Percentiles rank a stretch among this genome's conserved stretches.
These are phyloP conservation scores for Trichacis sp. DNA, from an alignment of 2,888 invertebrate genomes.

Conservation along the genomic window DNA sequence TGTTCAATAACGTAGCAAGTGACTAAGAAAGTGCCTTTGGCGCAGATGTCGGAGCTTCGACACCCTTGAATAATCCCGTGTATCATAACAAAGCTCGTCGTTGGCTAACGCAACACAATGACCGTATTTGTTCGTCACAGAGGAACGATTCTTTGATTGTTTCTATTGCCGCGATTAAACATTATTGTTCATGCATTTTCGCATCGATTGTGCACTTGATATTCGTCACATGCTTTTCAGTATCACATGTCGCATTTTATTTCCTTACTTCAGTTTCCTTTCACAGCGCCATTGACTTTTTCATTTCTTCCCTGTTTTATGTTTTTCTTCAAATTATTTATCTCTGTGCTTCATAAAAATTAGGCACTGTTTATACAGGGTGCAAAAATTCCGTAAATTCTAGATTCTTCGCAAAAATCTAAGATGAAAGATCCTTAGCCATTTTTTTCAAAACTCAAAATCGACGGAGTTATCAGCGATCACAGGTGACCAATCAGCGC, in stretches of 20 bases:
- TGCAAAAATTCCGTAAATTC: too few relatives aligned
- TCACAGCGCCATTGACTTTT: background rate
- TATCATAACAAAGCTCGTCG: conserved; percentile 8
- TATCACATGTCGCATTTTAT: conserved; percentile 5
- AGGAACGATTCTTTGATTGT: conserved; percentile 34
- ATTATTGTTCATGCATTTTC: conserved; percentile 27
- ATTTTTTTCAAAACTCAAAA: too few relatives aligned
- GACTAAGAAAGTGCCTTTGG: background rate
- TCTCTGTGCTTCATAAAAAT: too few relatives aligned
- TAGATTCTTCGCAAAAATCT: too few relatives aligned
- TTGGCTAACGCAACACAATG: conserved; percentile 37
- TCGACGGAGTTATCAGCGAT: too few relatives aligned
- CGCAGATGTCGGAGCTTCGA: conserved; percentile 6
- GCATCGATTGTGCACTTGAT: conserved; percentile 9
- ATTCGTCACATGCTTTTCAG: conserved; percentile 2
- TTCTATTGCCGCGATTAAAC: conserved; percentile 14
- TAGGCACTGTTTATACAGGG: too few relatives aligned
- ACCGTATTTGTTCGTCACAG: conserved; percentile 31
- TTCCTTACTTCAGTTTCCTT: background rate
- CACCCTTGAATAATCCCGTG: conserved; percentile 1
- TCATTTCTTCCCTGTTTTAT: background rate
- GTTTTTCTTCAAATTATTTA: too few relatives aligned
- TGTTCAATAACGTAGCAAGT: conserved; percentile 2
- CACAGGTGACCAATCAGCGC: too few relatives aligned
- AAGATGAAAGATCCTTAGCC: too few relatives aligned